Conservation (phyloP, 2,797 vertebrate species). For the Cichlasoma orientale region DNA sequence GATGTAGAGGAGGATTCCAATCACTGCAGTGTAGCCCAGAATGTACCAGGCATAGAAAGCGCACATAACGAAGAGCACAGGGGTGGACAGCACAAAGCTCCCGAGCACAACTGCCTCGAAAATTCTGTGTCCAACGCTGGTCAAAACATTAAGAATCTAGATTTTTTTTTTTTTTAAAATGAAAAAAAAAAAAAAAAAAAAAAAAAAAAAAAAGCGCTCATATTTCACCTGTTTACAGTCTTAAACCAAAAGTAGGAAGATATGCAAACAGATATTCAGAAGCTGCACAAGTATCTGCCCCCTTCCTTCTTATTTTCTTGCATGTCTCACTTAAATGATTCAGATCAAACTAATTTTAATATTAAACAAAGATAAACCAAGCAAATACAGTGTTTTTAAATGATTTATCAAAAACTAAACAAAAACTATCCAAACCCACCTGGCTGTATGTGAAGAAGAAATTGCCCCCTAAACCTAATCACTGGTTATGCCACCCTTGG, state of each 20-base stretch:
- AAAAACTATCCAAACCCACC: not conserved
- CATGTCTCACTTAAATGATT: not conserved
- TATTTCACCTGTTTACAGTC: not conserved
- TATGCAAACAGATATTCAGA: not conserved
- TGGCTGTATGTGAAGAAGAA: not conserved
- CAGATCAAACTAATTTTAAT: not conserved
- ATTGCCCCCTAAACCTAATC: no score
- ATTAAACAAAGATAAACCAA: not conserved
- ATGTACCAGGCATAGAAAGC: constrained; percentile 75
- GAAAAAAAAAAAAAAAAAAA: not conserved
- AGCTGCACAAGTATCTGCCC: no score
- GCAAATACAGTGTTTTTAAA: not conserved
- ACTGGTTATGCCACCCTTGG: not conserved
- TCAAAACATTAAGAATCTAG: constrained; percentile 84
- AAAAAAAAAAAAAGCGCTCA: not conserved
- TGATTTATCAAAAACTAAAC: not conserved
- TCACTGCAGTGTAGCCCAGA: constrained; percentile 82
- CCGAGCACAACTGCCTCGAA: constrained; percentile 82
- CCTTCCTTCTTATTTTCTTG: not conserved
- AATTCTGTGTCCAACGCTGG: constrained; percentile 81
- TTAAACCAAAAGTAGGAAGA: not conserved
- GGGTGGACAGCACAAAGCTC: constrained; percentile 73
- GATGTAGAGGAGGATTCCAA: constrained; percentile 75
- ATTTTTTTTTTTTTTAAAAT: not conserved
- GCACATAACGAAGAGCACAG: constrained; percentile 74